phyloP scores from a whole-genome alignment of 2,113 vertebrate genomes.

The Lophotis ruficrista region DNA sequence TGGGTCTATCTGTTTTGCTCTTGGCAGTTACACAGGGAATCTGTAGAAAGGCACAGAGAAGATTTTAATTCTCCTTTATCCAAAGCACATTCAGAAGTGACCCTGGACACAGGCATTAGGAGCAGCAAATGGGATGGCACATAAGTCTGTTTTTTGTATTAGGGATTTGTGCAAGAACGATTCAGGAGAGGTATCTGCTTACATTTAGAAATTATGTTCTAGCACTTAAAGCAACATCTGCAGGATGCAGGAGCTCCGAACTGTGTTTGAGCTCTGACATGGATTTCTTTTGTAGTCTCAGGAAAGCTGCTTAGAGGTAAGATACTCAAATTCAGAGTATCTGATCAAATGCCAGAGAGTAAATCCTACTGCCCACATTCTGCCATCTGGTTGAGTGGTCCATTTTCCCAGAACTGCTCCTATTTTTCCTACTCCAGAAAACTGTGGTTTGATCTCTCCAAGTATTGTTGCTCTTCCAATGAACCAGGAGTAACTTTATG shows the following conservation, averaged over 20 bases:
- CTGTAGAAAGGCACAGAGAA: neutral
- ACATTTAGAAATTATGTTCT: neutral
- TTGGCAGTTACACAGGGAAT: constrained; percentile 34
- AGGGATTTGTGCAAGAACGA: neutral
- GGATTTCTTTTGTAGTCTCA: neutral
- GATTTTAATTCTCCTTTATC: neutral
- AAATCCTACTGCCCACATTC: neutral
- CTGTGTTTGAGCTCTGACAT: neutral
- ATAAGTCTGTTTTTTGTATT: neutral
- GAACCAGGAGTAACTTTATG: neutral
- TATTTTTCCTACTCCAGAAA: neutral
- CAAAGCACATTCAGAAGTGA: constrained; percentile 7
- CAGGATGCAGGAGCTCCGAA: neutral
- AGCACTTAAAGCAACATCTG: neutral
- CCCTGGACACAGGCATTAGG: neutral
- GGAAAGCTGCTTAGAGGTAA: neutral
- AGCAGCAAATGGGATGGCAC: neutral
- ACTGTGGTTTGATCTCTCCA: neutral
- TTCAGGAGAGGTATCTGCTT: constrained; percentile 15
- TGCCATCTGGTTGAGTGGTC: neutral
- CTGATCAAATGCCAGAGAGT: neutral
- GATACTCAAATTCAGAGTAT: neutral
- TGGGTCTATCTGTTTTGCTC: neutral
- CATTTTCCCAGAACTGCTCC: neutral
- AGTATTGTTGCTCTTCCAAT: neutral